phyloP scores from a whole-genome alignment of 2,797 vertebrate genomes.

The Intellagama lesueurii region DNA sequence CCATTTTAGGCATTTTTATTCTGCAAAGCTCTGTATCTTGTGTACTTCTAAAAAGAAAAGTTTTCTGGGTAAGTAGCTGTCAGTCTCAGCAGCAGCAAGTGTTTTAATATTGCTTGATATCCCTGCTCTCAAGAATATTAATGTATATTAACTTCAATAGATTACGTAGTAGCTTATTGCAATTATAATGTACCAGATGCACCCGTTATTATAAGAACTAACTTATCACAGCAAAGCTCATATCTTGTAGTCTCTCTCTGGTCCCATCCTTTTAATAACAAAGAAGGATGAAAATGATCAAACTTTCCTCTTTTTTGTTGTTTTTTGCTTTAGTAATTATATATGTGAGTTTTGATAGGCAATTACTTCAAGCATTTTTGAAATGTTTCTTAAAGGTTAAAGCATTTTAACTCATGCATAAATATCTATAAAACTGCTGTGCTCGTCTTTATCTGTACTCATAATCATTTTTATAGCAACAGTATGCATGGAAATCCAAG shows the following conservation, averaged over 20 bases:
- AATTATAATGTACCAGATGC: not conserved
- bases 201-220: not conserved
- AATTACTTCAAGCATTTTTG: no score
- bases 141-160: slow-evolving; percentile 12
- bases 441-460: no score
- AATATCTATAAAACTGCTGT: no score
- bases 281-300: not conserved
- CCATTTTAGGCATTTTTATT: not conserved
- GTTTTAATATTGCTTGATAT: slow-evolving; percentile 29
- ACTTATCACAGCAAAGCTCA: slow-evolving; percentile 29
- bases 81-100: not conserved
- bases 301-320: not conserved
- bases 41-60: not conserved
- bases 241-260: slow-evolving; percentile 37
- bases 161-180: slow-evolving; percentile 3
- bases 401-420: not conserved
- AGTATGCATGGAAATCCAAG: not conserved
- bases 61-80: not conserved
- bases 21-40: not conserved
- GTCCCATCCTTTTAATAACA: slow-evolving; percentile 42
- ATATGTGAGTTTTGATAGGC: no score
- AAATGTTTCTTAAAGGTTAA: not conserved
- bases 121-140: not conserved
- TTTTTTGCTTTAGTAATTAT: not conserved
- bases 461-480: not conserved